A percentile compares a stretch with the other conserved stretches of the same genome.
phyloP scores from a whole-genome alignment of 2,888 invertebrate species.

The Sturmia bella region DNA sequence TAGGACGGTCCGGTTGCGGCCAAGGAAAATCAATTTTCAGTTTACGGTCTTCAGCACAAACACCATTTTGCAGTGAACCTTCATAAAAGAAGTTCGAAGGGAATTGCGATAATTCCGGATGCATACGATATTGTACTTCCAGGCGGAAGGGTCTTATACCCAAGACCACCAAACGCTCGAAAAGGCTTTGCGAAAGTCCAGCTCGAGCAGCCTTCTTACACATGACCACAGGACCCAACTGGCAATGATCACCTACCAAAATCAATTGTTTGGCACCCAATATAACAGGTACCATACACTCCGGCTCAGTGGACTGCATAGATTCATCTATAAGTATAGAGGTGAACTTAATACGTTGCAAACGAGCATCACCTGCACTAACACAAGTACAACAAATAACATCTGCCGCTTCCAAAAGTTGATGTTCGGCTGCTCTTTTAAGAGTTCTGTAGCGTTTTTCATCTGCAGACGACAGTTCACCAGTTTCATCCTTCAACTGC shows the following conservation, averaged over 20 bases:
- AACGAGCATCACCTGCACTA: conserved; percentile 97
- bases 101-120: conserved; percentile 97
- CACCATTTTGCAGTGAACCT: conserved; percentile 99
- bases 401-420: conserved; percentile 96
- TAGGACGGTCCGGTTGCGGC: conserved; percentile 97
- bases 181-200: conserved; percentile 97
- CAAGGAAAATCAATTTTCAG: conserved; percentile 98
- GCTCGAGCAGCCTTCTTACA: conserved; percentile 99
- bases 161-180: conserved; percentile 97
- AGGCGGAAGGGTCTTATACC: conserved; percentile 98
- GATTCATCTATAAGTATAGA: conserved; percentile 98
- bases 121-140: conserved; percentile 99
- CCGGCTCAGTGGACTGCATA: conserved; percentile 98
- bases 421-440: conserved; percentile 94
- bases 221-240: conserved; percentile 99
- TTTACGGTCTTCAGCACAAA: conserved; percentile 96
- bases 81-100: conserved; percentile 99
- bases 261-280: conserved; percentile 98
- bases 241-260: conserved; percentile 99
- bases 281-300: conserved; percentile 99
- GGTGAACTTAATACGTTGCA: conserved; percentile 96
- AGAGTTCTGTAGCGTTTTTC: conserved; percentile 95
- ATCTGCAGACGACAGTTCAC: conserved; percentile 97
- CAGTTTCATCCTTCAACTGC: conserved; percentile 98
- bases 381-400: conserved; percentile 99